Evolutionary conservation across 2,797 vertebrate species (phyloP).

Genomic region (Sternotherus odoratus): DNA sequence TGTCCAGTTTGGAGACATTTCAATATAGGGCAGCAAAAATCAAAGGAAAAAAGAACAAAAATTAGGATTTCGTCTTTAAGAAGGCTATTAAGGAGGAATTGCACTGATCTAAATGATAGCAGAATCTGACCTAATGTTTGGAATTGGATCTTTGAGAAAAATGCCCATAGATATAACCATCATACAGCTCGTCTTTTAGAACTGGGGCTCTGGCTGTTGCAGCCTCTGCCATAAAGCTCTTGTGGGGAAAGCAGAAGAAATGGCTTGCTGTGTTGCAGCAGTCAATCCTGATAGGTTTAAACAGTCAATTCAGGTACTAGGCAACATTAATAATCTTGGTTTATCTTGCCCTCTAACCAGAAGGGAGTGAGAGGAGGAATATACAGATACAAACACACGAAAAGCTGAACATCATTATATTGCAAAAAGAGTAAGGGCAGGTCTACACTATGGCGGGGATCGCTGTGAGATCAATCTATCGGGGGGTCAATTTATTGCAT

Average conservation of each 20-base stretch:
- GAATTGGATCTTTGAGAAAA: not conserved
- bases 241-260: not conserved
- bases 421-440: not conserved
- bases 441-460: too few species aligned
- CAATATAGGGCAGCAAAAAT: not conserved
- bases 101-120: not conserved
- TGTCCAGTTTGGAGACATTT: not conserved
- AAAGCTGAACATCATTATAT: not conserved
- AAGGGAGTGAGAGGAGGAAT: not conserved
- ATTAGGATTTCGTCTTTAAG: not conserved
- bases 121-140: not conserved
- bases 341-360: not conserved
- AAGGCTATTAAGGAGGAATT: not conserved
- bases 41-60: not conserved
- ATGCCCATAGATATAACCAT: not conserved
- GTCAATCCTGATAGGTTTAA: not conserved
- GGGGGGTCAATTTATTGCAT: too few species aligned
- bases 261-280: not conserved
- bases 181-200: not conserved
- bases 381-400: not conserved
- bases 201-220: not conserved
- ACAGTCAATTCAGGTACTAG: not conserved
- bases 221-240: not conserved
- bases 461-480: too few species aligned
- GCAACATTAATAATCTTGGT: not conserved